phyloP scores from a whole-genome alignment of 1,140 invertebrate species.

The Heliconius eleuchia region DNA sequence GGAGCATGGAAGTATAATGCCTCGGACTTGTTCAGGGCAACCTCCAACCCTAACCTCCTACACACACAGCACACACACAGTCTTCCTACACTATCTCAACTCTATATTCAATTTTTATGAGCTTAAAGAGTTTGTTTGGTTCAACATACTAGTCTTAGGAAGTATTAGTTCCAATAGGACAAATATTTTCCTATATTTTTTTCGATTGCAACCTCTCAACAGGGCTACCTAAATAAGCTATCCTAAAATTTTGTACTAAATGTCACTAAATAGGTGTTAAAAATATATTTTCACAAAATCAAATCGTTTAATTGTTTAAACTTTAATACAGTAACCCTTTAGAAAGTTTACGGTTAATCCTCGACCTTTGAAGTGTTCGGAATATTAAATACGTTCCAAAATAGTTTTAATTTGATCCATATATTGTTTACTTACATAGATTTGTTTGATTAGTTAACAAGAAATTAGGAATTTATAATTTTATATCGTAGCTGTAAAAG shows the following conservation, averaged over 20 bases:
- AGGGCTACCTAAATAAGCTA: not conserved
- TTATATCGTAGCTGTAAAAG: no score
- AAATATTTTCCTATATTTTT: no score
- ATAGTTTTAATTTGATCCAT: conserved; percentile 1
- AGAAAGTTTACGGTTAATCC: not conserved
- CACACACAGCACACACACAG: no score
- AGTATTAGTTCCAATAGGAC: no score
- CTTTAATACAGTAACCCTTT: conserved; percentile 1
- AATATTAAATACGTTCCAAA: not conserved
- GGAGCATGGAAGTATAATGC: no score
- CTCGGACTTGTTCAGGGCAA: no score
- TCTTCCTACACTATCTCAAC: no score
- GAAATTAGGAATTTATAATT: not conserved
- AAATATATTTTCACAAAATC: not conserved
- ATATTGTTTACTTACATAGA: not conserved
- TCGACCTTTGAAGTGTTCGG: not conserved
- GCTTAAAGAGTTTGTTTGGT: no score
- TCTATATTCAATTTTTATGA: no score
- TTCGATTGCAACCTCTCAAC: no score
- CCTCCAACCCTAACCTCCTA: no score
- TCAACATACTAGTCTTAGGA: no score
- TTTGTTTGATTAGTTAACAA: not conserved
- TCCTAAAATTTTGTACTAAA: not conserved
- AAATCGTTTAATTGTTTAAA: conserved; percentile 7
- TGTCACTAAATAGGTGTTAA: not conserved